Evolutionary conservation across 2,888 invertebrate species (phyloP).

Genomic region (Siphlonurus alternatus): DNA sequence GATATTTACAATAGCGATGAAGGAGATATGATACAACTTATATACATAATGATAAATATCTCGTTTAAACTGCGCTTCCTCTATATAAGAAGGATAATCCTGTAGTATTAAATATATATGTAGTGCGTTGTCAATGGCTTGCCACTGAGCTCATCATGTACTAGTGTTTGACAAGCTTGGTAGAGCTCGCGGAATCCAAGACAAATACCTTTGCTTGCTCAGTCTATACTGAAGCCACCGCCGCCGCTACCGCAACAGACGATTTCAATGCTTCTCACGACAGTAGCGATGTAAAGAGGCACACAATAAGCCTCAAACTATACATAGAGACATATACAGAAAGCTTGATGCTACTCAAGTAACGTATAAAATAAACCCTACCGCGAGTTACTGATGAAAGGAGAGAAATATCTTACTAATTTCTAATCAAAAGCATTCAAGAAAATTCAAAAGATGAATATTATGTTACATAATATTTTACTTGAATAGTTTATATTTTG

Average conservation of each 20-base stretch:
- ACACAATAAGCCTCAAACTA: no score
- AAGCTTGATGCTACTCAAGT: no score
- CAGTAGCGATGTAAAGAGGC: not conserved
- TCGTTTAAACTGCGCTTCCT: no score
- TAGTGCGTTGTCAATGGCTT: not conserved
- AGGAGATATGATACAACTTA: no score
- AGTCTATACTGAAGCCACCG: not conserved
- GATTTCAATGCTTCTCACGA: not conserved
- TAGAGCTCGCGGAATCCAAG: not conserved
- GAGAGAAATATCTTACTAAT: not conserved
- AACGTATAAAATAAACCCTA: no score
- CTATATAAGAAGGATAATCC: not conserved
- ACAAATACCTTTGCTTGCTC: not conserved
- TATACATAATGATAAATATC: no score
- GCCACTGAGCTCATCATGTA: not conserved
- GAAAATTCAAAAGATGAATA: not conserved
- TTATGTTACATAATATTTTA: not conserved
- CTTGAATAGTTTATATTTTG: no score
- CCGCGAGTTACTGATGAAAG: no score
- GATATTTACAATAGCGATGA: no score
- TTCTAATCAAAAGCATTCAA: not conserved
- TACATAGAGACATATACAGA: no score
- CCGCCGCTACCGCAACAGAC: not conserved
- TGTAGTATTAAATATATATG: not conserved
- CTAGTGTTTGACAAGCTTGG: not conserved